Percentiles rank a stretch among this genome's conserved stretches.
Conservation (phyloP, 2,797 vertebrate species). For the Fratercula arctica region DNA sequence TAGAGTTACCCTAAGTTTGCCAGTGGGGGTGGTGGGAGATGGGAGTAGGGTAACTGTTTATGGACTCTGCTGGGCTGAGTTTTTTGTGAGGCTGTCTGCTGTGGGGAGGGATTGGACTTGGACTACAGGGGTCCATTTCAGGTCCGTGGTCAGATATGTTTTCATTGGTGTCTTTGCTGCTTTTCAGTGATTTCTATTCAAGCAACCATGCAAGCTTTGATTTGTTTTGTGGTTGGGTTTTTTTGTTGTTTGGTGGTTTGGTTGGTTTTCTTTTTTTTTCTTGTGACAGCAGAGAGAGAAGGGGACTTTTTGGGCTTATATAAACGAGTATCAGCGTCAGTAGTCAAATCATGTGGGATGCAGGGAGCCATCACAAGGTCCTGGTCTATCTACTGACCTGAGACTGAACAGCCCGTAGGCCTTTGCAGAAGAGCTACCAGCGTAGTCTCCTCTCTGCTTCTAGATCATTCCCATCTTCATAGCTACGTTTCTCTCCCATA, state of each 20-base stretch:
- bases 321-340: not conserved
- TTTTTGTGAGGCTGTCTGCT: not conserved
- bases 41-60: not conserved
- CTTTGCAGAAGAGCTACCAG: not conserved
- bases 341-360: not conserved
- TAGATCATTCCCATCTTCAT: not conserved
- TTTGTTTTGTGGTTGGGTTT: not conserved
- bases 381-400: not conserved
- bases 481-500: not conserved
- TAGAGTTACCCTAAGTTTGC: not conserved
- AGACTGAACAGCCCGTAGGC: not conserved
- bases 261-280: not conserved
- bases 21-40: not conserved
- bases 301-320: not conserved
- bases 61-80: not conserved
- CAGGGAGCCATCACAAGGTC: not conserved
- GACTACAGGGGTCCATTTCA: not conserved
- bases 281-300: not conserved
- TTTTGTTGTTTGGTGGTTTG: not conserved
- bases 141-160: not conserved
- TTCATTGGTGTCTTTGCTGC: not conserved
- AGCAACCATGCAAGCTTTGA: not conserved
- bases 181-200: not conserved
- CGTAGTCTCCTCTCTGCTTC: not conserved
- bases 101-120: not conserved